Evolutionary conservation across 92 coral and sea anemone genomes (phyloP).

Genomic region (Hydrozoanthus gracilis): DNA sequence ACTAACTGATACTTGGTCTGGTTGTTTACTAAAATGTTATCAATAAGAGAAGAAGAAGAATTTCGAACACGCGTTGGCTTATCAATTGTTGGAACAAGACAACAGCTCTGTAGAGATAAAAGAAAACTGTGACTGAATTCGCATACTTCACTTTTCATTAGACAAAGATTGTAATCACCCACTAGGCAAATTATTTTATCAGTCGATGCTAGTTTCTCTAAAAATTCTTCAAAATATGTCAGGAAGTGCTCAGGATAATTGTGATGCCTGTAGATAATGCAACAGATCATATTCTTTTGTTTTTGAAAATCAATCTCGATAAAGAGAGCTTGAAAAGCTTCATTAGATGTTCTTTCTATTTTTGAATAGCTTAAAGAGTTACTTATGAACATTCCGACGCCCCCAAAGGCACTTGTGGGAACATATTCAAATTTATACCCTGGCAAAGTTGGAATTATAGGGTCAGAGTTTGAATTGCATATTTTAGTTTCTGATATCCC

Average conservation of each 20-base stretch:
- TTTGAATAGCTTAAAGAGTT: background rate
- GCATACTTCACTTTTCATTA: background rate
- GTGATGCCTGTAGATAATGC: slow-evolving; percentile 26
- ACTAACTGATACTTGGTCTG: no score
- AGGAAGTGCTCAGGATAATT: slow-evolving; percentile 2
- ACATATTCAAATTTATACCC: slow-evolving; percentile 37
- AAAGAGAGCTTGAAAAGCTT: slow-evolving; percentile 33
- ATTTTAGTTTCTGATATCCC: slow-evolving; percentile 43
- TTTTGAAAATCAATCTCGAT: slow-evolving; percentile 15
- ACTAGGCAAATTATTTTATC: background rate
- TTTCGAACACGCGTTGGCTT: no score
- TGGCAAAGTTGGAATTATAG: slow-evolving; percentile 10
- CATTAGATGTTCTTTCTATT: slow-evolving; percentile 21
- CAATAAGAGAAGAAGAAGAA: no score
- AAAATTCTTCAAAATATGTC: background rate
- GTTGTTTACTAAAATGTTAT: no score
- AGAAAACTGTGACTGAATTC: no score
- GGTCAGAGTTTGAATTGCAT: background rate
- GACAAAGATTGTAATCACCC: slow-evolving; percentile 31
- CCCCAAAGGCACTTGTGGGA: background rate
- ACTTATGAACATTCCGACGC: background rate
- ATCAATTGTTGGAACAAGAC: no score
- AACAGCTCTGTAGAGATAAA: no score
- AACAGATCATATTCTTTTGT: slow-evolving; percentile 39
- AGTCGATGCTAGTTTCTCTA: no score